A percentile compares a stretch with the other conserved stretches of the same genome.
Evolutionary conservation across 2,797 vertebrate genomes (phyloP).

Genomic region (Crax fasciolata): DNA sequence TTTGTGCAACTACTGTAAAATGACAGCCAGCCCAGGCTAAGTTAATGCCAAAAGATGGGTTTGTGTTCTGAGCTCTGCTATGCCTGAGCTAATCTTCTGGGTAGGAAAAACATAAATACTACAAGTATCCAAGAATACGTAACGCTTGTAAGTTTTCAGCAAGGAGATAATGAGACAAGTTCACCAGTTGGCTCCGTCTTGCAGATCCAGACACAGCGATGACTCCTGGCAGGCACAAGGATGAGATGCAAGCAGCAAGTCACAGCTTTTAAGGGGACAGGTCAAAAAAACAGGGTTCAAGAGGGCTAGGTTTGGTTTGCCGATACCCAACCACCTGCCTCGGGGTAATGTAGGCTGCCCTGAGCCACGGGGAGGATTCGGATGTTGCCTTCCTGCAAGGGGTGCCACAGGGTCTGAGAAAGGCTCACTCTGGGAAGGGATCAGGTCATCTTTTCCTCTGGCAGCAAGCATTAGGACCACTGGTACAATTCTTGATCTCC

Average conservation of each 20-base stretch:
- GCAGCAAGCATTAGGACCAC: neutral
- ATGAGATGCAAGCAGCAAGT: neutral
- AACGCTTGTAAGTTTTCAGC: constrained; percentile 70
- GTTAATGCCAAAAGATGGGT: constrained; percentile 74
- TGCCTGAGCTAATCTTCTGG: constrained; percentile 75
- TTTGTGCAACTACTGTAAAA: constrained; percentile 75
- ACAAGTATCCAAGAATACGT: constrained; percentile 75
- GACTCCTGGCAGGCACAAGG: constrained; percentile 21
- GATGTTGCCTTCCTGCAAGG: neutral
- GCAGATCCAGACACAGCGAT: constrained; percentile 22
- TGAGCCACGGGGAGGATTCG: neutral
- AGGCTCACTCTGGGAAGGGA: neutral
- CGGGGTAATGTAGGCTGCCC: neutral
- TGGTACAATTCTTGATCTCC: neutral
- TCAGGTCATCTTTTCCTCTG: neutral
- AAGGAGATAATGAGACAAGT: constrained; percentile 71
- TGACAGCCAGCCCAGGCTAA: constrained; percentile 70
- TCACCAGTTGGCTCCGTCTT: constrained; percentile 71
- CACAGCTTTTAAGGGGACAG: neutral
- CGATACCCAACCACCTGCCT: neutral
- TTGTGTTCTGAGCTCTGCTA: constrained; percentile 70
- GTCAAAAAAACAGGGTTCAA: neutral
- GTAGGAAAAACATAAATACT: constrained; percentile 70
- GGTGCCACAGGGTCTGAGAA: neutral
- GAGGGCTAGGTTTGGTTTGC: neutral